Percentiles rank a stretch among this genome's conserved stretches.
Evolutionary conservation across 1,140 invertebrate species (phyloP).

Genomic region (Drosophila repletoides): DNA sequence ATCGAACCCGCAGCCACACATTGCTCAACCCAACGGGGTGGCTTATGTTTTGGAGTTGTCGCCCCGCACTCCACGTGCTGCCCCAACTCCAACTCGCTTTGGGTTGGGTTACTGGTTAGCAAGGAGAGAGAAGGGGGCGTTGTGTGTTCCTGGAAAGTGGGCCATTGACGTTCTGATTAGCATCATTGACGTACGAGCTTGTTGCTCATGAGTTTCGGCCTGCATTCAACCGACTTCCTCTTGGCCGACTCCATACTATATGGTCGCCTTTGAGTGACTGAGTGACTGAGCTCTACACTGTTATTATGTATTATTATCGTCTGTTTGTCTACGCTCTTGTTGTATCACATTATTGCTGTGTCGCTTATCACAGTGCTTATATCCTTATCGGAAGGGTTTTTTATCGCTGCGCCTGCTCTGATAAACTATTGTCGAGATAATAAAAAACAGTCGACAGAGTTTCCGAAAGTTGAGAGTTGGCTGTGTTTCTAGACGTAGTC

Average conservation of each 20-base stretch:
- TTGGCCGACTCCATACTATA: slow-evolving; percentile 1
- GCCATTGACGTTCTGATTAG: slow-evolving; percentile 61
- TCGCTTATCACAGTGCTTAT: slow-evolving; percentile 66
- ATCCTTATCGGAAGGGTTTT: slow-evolving; percentile 62
- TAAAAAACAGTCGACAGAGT: slow-evolving; percentile 54
- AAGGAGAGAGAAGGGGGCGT: not conserved
- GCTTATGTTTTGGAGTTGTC: slow-evolving; percentile 63
- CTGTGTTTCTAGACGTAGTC: no score
- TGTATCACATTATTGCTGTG: slow-evolving; percentile 15
- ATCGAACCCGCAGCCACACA: slow-evolving; percentile 14
- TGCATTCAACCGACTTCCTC: slow-evolving; percentile 54
- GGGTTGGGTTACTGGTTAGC: not conserved
- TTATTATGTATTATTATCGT: slow-evolving; percentile 76
- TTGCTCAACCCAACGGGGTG: slow-evolving; percentile 70
- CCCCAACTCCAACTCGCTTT: slow-evolving; percentile 37
- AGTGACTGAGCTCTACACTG: slow-evolving; percentile 48
- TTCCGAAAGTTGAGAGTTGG: slow-evolving; percentile 33
- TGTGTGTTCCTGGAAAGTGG: slow-evolving; percentile 14
- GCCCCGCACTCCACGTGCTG: slow-evolving; percentile 65
- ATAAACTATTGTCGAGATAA: slow-evolving; percentile 77
- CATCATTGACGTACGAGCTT: slow-evolving; percentile 57
- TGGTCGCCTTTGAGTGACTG: slow-evolving; percentile 47
- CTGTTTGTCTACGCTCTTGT: slow-evolving; percentile 63
- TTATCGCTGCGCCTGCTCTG: slow-evolving; percentile 53
- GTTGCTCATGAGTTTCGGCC: slow-evolving; percentile 41